Conservation (phyloP, 1,140 invertebrate genomes). For the Caenorhabditis tropicalis region DNA sequence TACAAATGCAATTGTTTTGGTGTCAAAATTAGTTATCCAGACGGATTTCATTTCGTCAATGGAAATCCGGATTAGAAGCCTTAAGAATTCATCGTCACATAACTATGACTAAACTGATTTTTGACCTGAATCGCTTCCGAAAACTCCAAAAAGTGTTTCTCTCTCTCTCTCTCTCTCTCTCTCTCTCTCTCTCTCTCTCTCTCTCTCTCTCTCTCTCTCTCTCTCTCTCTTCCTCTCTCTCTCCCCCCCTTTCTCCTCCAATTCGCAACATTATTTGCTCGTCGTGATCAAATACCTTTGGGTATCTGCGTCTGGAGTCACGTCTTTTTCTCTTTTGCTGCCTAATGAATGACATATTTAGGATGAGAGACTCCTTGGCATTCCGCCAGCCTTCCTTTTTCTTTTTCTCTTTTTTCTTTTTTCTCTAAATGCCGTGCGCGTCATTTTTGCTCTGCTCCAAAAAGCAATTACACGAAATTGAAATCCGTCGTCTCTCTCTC, state of each 20-base stretch:
- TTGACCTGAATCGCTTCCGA: not conserved
- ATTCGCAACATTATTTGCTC: conserved; percentile 31
- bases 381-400: not conserved
- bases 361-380: not conserved
- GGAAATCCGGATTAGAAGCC: too few relatives aligned
- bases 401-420: not conserved
- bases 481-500: not conserved
- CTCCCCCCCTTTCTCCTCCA: not conserved
- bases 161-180: not conserved
- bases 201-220: not conserved
- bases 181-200: not conserved
- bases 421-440: not conserved
- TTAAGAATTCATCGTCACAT: too few relatives aligned
- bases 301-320: not conserved
- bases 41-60: too few relatives aligned
- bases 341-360: not conserved
- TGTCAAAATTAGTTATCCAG: too few relatives aligned
- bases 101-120: too few relatives aligned
- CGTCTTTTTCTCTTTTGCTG: not conserved
- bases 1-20: too few relatives aligned
- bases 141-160: not conserved
- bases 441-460: conserved; percentile 15
- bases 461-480: conserved; percentile 45
- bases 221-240: not conserved
- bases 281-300: conserved; percentile 29